phyloP scores from a whole-genome alignment of 1,140 invertebrate species.

The Atta cephalotes region DNA sequence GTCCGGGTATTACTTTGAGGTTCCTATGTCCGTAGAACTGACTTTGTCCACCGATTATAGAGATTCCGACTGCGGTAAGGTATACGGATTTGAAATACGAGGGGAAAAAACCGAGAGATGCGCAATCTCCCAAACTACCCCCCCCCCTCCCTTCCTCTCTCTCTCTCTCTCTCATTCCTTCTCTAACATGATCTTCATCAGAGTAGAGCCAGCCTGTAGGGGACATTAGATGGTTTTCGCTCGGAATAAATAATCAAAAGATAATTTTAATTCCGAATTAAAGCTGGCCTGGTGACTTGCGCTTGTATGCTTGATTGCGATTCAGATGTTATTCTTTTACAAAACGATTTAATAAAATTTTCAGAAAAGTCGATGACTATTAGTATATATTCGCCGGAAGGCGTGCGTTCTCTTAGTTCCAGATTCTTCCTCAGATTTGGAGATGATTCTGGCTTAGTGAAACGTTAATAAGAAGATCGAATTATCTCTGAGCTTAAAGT shows the following conservation, averaged over 20 bases:
- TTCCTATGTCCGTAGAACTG: conserved; percentile 35
- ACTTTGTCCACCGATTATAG: conserved; percentile 73
- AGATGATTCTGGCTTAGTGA: background rate
- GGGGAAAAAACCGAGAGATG: background rate
- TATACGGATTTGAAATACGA: conserved; percentile 29
- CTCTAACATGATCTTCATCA: conserved; percentile 20
- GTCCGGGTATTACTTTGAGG: conserved; percentile 75
- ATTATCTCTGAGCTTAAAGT: conserved; percentile 20
- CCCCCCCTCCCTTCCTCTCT: too few species aligned
- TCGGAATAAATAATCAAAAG: conserved; percentile 74
- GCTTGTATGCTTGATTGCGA: conserved; percentile 17
- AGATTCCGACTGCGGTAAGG: conserved; percentile 64
- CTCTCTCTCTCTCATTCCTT: background rate
- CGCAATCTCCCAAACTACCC: background rate
- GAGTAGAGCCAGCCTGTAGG: conserved; percentile 14
- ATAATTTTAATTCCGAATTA: conserved; percentile 25
- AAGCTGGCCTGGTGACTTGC: conserved; percentile 33
- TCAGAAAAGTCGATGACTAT: conserved; percentile 37
- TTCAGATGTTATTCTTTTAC: conserved; percentile 37
- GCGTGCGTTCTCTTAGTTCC: background rate
- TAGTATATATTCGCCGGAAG: conserved; percentile 19
- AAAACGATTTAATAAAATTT: conserved; percentile 48
- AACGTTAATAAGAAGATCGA: background rate
- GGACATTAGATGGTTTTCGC: conserved; percentile 65
- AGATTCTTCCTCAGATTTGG: conserved; percentile 17